Evolutionary conservation across 2,113 vertebrate genomes (phyloP).

Genomic region (Siniperca chuatsi): DNA sequence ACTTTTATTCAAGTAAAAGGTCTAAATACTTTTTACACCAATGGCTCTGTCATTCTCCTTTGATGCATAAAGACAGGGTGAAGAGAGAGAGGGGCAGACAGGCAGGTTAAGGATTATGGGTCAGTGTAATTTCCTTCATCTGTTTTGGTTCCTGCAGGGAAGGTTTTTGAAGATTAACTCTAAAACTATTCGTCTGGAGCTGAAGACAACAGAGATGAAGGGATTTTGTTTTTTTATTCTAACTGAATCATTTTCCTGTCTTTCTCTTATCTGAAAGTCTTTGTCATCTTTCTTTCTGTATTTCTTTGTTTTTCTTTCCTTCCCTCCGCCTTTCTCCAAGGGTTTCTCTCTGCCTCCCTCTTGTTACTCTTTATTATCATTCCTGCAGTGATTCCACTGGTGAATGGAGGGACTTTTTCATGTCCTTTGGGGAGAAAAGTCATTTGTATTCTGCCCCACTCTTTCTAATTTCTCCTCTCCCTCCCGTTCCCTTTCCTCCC

Average conservation of each 20-base stretch:
- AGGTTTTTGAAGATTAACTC: conserved; percentile 24
- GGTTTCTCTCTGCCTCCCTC: neutral
- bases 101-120: conserved; percentile 36
- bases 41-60: neutral
- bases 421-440: conserved; percentile 23
- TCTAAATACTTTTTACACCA: neutral
- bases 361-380: conserved; percentile 50
- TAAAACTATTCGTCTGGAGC: conserved; percentile 7
- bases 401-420: conserved; percentile 61
- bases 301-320: neutral
- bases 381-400: conserved; percentile 49
- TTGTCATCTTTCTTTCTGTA: neutral
- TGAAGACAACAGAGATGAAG: conserved; percentile 12
- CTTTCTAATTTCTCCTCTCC: conserved; percentile 11
- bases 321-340: neutral
- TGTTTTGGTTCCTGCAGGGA: conserved; percentile 26
- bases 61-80: neutral
- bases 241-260: conserved; percentile 2
- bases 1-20: neutral
- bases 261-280: conserved; percentile 5
- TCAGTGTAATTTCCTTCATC: conserved; percentile 50
- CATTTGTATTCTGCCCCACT: conserved; percentile 73
- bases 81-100: conserved; percentile 2
- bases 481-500: neutral
- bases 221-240: conserved; percentile 16